Evolutionary conservation across 2,113 vertebrate species (phyloP).

Genomic region (Thermophis baileyi): DNA sequence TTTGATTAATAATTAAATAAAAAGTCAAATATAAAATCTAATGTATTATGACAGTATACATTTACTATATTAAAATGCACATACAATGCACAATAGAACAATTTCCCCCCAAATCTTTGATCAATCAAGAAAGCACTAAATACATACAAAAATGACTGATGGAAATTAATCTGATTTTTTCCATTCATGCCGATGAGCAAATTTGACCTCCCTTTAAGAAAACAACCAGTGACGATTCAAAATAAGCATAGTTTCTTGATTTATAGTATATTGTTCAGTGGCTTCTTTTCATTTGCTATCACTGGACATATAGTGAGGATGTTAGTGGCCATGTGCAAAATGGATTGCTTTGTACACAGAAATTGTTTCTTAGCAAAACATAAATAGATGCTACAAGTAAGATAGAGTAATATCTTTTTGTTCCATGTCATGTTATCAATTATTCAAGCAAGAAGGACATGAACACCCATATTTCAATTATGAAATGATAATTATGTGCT

Average conservation of each 20-base stretch:
- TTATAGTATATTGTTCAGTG: background rate
- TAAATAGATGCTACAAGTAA: background rate
- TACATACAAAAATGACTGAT: background rate
- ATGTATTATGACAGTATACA: background rate
- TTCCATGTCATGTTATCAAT: background rate
- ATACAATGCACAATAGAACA: background rate
- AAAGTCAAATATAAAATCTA: background rate
- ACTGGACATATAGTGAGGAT: background rate
- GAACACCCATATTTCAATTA: background rate
- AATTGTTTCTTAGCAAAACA: background rate
- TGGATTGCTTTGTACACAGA: background rate
- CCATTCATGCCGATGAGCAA: background rate
- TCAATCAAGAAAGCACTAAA: background rate
- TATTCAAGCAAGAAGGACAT: background rate
- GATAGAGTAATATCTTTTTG: background rate
- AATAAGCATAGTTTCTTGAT: background rate
- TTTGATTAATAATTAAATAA: background rate
- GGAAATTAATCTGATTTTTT: background rate
- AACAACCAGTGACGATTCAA: background rate
- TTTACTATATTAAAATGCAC: background rate
- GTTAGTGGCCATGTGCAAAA: background rate
- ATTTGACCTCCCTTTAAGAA: background rate
- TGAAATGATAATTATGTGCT: background rate
- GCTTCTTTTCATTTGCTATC: background rate
- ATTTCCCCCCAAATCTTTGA: background rate